A percentile compares a stretch with the other conserved stretches of the same genome.
phyloP scores from a whole-genome alignment of 2,888 invertebrate species.

The Sinodicranocentrus sp. region DNA sequence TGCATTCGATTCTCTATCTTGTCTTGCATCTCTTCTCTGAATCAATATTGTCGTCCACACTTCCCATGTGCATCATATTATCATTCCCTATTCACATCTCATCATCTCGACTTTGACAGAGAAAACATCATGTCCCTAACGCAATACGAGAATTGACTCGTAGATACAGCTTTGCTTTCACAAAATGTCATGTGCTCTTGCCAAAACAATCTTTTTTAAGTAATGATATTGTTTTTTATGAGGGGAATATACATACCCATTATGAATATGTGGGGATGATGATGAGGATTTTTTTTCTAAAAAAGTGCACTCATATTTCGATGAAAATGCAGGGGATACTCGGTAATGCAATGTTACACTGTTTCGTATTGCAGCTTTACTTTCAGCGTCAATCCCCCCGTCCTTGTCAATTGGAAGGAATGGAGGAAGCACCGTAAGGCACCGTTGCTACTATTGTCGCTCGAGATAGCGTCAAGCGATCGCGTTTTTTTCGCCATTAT shows the following conservation, averaged over 20 bases:
- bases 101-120: constrained; percentile 44
- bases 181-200: constrained; percentile 61
- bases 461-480: neutral
- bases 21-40: neutral
- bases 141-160: neutral
- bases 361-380: neutral
- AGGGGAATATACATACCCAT: constrained; percentile 8
- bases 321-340: neutral
- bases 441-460: neutral
- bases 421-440: neutral
- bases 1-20: neutral
- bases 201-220: constrained; percentile 68
- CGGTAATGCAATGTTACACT: neutral
- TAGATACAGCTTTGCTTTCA: constrained; percentile 52
- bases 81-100: no score
- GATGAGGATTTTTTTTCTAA: neutral
- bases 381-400: neutral
- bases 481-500: neutral
- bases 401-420: constrained; percentile 13
- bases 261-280: neutral
- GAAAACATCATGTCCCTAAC: constrained; percentile 6
- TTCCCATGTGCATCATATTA: no score
- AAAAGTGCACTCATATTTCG: constrained; percentile 35
- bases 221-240: constrained; percentile 47
- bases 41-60: constrained; percentile 27